phyloP scores from a whole-genome alignment of 2,888 invertebrate genomes.

The Ecliptopera silaceata region DNA sequence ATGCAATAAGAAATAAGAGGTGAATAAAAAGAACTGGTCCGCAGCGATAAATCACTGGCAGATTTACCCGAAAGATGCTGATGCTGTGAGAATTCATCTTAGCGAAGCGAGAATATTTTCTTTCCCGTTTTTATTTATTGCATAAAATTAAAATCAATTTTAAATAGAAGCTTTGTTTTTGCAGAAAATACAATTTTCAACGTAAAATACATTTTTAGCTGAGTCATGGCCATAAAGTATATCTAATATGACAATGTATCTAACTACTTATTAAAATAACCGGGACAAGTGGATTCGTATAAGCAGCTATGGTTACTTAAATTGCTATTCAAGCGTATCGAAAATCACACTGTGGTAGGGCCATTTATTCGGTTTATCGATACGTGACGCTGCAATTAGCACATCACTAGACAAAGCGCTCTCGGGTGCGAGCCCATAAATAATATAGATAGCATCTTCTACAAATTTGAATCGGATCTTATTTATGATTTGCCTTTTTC shows the following conservation, averaged over 20 bases:
- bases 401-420: constrained; percentile 79
- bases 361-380: constrained; percentile 59
- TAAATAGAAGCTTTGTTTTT: too few relatives aligned
- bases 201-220: too few relatives aligned
- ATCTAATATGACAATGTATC: too few relatives aligned
- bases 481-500: constrained; percentile 84
- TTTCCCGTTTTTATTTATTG: background rate
- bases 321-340: constrained; percentile 23
- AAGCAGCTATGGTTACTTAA: background rate
- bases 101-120: constrained; percentile 28
- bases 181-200: too few relatives aligned
- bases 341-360: constrained; percentile 41
- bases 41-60: constrained; percentile 58
- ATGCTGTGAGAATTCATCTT: constrained; percentile 49
- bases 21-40: constrained; percentile 57
- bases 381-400: constrained; percentile 72
- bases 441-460: constrained; percentile 83
- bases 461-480: constrained; percentile 84
- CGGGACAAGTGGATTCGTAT: background rate
- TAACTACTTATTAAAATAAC: too few relatives aligned
- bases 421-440: constrained; percentile 81
- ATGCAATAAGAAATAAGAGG: constrained; percentile 59
- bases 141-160: background rate
- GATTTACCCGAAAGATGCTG: constrained; percentile 62
- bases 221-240: too few relatives aligned